Evolutionary conservation across 2,797 vertebrate species (phyloP), one percentile per base, ranked within the genome.

Genomic region (Acomys russatus): DNA sequence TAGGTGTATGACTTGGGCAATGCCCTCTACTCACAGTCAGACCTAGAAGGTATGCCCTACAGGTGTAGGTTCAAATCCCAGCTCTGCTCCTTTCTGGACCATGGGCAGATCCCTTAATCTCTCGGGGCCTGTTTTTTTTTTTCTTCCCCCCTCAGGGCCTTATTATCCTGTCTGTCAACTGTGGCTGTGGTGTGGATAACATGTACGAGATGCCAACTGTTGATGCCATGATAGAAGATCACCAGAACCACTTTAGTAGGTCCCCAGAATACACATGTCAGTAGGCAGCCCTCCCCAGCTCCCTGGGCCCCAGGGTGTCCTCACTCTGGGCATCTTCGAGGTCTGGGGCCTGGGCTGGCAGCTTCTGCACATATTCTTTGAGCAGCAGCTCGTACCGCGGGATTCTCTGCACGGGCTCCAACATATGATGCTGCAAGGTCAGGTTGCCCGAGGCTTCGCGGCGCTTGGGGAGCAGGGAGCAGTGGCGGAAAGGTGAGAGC

Each of bases 371-470:
- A 1, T 99, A 99, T 54, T 99, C 99, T 94, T 98, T 99, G 51
- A 99, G 99, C 66, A 99, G 98, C 98, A 99, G 98, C 97, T 99
- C 99, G 0, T 99, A 99, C 66, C 99, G 99, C 0, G 99, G 99
- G 51, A 99, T 98, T 95, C 99, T 99, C 98, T 99, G 99, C 95
- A 99, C 98, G 0, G 98, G 98, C 0, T 99, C 98, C 97, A 98
- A 97, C 98, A 98, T 98, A 97, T 98, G 98, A 96, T 99, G 98
- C 89, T 98, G 98, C 96, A 99, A 98, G 0, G 98, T 98, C 63
- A 98, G 98, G 96, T 97, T 99, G 91, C 98, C 98, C 0, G 99
- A 99, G 77, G 98, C 98, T 77, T 99, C 98, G 96, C 97, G 98
- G 96, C 98, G 99, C 99, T 99, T 87, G 92, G 88, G 96, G 96